These are phyloP conservation scores for Troides oblongomaculatus DNA, from an alignment of 2,888 invertebrate species.

Conservation along the genomic window DNA sequence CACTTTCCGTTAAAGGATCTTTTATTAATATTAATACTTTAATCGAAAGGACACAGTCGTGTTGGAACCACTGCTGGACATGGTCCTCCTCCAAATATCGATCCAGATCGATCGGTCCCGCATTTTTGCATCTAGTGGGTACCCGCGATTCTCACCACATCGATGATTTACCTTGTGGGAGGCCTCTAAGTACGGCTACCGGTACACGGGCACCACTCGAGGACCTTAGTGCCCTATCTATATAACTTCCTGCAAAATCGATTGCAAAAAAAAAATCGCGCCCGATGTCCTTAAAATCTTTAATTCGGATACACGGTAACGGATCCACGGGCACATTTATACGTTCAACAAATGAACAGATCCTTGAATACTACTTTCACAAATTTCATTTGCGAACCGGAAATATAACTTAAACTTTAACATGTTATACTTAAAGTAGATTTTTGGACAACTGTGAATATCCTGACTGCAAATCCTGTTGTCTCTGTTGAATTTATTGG, in stretches of 20 bases:
- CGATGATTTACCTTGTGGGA: too few relatives aligned
- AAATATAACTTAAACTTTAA: not conserved
- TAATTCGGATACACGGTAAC: constrained; percentile 48
- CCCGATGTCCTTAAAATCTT: constrained; percentile 44
- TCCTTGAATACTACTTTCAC: constrained; percentile 37
- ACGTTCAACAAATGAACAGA: constrained; percentile 46
- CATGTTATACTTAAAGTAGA: not conserved
- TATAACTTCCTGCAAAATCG: constrained; percentile 15
- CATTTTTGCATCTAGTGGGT: too few relatives aligned
- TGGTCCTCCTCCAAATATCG: too few relatives aligned
- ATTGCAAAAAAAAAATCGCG: constrained; percentile 28
- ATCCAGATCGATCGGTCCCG: too few relatives aligned
- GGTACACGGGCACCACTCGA: too few relatives aligned
- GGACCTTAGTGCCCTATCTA: not conserved
- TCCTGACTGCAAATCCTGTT: constrained; percentile 1
- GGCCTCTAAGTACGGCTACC: too few relatives aligned
- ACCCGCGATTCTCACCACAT: too few relatives aligned
- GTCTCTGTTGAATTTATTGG: constrained; percentile 56
- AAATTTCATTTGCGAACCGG: not conserved
- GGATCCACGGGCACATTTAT: constrained; percentile 45
- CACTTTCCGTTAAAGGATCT: not conserved
- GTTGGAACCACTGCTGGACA: not conserved
- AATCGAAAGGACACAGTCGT: not conserved
- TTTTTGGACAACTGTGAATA: not conserved
- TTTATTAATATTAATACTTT: not conserved